These are phyloP conservation scores for Gnathonemus longibarbis DNA, from an alignment of 2,113 vertebrate genomes.

Conservation along the genomic window DNA sequence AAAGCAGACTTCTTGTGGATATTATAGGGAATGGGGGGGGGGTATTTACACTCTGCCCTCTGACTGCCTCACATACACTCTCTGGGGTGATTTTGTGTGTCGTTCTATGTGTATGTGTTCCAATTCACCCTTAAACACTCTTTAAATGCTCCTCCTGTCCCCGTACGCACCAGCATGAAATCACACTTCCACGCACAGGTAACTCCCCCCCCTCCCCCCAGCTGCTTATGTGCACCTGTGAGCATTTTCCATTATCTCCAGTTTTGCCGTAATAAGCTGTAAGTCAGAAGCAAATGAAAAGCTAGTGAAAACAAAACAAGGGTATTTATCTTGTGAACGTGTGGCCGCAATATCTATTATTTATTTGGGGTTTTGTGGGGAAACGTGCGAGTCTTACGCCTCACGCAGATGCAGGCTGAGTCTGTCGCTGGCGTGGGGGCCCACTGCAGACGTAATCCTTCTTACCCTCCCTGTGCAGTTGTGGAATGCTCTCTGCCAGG, in stretches of 20 bases:
- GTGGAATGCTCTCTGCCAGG: not conserved
- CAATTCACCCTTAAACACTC: not conserved
- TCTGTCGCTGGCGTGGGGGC: not conserved
- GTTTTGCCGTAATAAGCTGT: not conserved
- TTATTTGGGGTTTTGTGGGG: not conserved
- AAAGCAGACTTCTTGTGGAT: constrained; percentile 9
- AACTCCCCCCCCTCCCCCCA: not conserved
- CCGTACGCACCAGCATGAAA: constrained; percentile 8
- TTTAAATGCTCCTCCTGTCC: constrained; percentile 30
- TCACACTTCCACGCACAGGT: not conserved
- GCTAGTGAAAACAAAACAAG: not conserved
- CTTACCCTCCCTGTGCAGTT: not conserved
- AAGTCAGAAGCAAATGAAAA: not conserved
- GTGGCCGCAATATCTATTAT: not conserved
- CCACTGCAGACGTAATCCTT: not conserved
- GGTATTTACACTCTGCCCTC: not conserved
- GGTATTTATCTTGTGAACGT: not conserved
- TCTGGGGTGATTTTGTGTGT: not conserved
- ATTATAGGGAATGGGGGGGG: not conserved
- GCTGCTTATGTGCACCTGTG: not conserved
- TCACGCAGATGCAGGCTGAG: not conserved
- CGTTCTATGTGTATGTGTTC: not conserved
- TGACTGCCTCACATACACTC: not conserved
- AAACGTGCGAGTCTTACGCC: not conserved
- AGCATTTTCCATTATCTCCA: not conserved